A percentile compares a stretch with the other conserved stretches of the same genome.
phyloP scores from a whole-genome alignment of 2,113 vertebrate genomes.

The Benthochromis sp. region DNA sequence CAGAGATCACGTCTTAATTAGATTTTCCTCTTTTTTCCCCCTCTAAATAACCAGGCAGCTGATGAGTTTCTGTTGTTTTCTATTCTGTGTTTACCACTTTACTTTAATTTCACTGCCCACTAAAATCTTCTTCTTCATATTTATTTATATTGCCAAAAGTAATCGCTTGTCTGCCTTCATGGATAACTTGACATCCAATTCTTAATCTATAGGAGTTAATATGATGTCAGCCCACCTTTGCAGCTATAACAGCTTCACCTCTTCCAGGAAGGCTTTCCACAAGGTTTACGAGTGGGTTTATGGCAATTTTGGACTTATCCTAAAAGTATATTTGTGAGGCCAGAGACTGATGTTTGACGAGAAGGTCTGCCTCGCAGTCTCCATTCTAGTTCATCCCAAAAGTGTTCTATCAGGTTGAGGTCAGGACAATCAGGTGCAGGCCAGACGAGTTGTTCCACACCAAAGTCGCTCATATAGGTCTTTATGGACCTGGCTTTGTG shows the following conservation, averaged over 20 bases:
- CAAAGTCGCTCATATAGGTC: background rate
- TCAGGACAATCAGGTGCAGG: background rate
- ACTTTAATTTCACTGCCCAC: background rate
- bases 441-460: accelerated
- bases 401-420: background rate
- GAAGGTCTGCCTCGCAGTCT: background rate
- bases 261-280: background rate
- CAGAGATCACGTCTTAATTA: background rate
- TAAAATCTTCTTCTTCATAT: background rate
- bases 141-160: background rate
- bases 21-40: accelerated
- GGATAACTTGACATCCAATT: background rate
- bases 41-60: background rate
- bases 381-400: background rate
- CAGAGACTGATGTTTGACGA: accelerated
- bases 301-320: background rate
- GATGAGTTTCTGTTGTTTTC: background rate
- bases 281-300: background rate
- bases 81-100: background rate
- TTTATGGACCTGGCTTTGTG: background rate
- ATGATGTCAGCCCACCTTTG: background rate
- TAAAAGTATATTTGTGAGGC: background rate
- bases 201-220: background rate
- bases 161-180: background rate
- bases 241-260: accelerated